A percentile compares a stretch with the other conserved stretches of the same genome.
Conservation (phyloP, 1,140 invertebrate species). For the Leptestheria dahalacensis region DNA sequence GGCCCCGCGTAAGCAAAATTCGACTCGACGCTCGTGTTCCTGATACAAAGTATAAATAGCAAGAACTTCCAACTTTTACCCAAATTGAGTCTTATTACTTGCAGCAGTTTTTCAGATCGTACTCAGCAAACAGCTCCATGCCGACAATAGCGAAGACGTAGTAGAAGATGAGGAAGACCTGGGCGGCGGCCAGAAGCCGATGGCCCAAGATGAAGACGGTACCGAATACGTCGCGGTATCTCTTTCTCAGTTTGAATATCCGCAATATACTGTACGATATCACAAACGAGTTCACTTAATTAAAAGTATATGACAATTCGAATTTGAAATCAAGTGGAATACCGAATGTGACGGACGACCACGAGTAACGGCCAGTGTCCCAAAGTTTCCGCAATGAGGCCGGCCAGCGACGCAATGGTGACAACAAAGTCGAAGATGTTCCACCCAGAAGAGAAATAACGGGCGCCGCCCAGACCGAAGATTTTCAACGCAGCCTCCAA, state of each 20-base stretch:
- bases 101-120: constrained; percentile 68
- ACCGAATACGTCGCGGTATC: constrained; percentile 77
- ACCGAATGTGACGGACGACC: constrained; percentile 36
- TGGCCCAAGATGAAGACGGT: constrained; percentile 67
- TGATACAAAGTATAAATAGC: constrained; percentile 28
- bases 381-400: constrained; percentile 46
- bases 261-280: constrained; percentile 48
- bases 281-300: too few species aligned
- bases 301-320: too few species aligned
- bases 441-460: constrained; percentile 69
- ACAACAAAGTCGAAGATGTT: constrained; percentile 69
- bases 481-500: constrained; percentile 58
- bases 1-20: constrained; percentile 58
- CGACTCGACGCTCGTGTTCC: constrained; percentile 67
- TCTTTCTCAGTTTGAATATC: constrained; percentile 64
- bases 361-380: constrained; percentile 52
- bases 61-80: background rate
- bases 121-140: constrained; percentile 70
- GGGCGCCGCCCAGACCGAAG: constrained; percentile 48
- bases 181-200: constrained; percentile 51
- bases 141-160: constrained; percentile 84
- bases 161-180: constrained; percentile 73
- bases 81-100: constrained; percentile 40
- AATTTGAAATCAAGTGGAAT: too few species aligned
- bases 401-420: constrained; percentile 47